Evolutionary conservation across 2,888 invertebrate species (phyloP), one percentile per base, ranked within the genome.

Genomic region (Helicoverpa assulta): DNA sequence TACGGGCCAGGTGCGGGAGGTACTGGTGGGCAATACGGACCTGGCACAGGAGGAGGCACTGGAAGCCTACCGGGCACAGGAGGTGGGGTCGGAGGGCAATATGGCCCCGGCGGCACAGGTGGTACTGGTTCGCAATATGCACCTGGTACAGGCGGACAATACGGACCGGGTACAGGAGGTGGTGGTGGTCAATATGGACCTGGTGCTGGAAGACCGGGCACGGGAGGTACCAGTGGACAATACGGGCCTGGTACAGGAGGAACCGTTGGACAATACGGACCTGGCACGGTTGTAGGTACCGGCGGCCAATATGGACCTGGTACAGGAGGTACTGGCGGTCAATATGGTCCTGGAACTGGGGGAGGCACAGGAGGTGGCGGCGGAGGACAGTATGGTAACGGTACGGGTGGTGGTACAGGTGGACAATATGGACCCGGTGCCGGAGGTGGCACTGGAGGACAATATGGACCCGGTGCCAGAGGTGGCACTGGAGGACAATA

Each of bases 391-490:
- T 76, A 67, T 63, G 67, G 56, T 1, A 62, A 69, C 1, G 77
- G 67, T 3, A 43, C 56, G 5, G 55, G 40, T 0, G 54, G 67
- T 2, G 66, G 67, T 1, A 43, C 75, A 16, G 76, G 57, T 0
- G 79, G 70, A 12, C 80, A 82, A 62, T 78, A 77, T 65, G 67
- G 62, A 1, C 57, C 76, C 2, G 50, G 69, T n/a, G 37, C 63
- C 0, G 73, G 70, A 7, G 54, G 72, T 37, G 59, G 72, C 4
- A 40, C 72, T 3, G 70, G 53, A 3, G 81, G 70, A 19, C 78
- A 76, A 65, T 76, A 73, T 55, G 70, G 62, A 14, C 70, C 62
- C 0, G 55, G 57, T 56, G 47, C 50, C n/a, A n/a, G n/a, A 5
- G 33, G 57, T 0, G 67, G 64, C 16, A 18, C 33, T 0, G 63